Base-by-base conservation (phyloP, 2,888 invertebrate species). In the Mesorhabditis belari region DNA sequence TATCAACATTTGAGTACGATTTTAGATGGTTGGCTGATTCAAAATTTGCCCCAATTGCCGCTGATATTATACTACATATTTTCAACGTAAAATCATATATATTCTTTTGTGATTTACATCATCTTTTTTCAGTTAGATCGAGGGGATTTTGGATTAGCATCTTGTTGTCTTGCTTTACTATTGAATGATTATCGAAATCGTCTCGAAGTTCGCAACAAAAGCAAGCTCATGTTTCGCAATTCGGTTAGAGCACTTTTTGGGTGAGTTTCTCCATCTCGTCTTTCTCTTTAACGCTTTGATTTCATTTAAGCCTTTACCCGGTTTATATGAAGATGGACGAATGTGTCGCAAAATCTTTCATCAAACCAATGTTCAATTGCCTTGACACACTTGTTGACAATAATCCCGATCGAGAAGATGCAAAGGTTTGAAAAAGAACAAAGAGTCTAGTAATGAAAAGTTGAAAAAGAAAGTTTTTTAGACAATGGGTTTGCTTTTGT, bases 111-210 rank as follows among this genome's bases (percentile, higher is more conserved):
- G 21, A 51, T 6, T 19, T 6, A 9, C 5, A n/a, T 49, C 12
- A 35, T 35, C 24, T 24, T 25, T n/a, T 53, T 63, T 23, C 59
- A 70, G 70, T 60, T 64, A 2, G 69, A 71, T 27, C 59, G 63
- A 23, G 64, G 67, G 44, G 67, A 69, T 54, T 65, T 67, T 49
- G 66, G 65, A 0, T 50, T 71, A 19, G 65, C 67, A 6, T 71
- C 71, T 9, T 66, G 66, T 59, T 67, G 67, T 19, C 55, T 71
- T 5, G 69, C 69, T 29, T 61, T 71, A 2, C 50, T 71, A 5
- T 64, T 71, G 24, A 71, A 69, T 58, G 71, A 71, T 62, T 71
- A 68, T 61, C 63, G 69, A n/a, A 71, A 66, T 54, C 63, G 71
- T n/a, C 61, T 71, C 6, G 62, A 66, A 9, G 67, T 71, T 23